Evolutionary conservation across 2,113 vertebrate genomes (phyloP), one percentile per base, ranked within the genome.

Genomic region (Bos javanicus): DNA sequence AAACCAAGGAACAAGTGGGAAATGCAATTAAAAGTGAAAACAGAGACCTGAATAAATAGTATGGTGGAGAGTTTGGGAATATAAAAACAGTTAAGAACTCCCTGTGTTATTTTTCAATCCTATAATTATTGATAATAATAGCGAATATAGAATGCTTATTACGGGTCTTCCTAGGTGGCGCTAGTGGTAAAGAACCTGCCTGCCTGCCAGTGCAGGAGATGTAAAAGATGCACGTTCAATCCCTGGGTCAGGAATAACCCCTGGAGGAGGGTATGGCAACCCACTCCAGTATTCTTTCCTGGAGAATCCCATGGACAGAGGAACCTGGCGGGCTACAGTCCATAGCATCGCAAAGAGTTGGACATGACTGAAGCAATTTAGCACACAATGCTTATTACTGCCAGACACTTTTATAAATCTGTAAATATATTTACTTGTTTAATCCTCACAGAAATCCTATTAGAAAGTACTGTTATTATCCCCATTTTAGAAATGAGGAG

Each of bases 1-100:
- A 95, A 96, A 95, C 30, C 50, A 91, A 94, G 14, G 82, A 95
- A 71, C 10, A 91, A 87, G 11, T 71, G 43, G 33, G 83, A 91
- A 94, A 95, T 50, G 36, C 30, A 83, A 91, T 60, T 84, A 91
- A 13, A 94, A 88, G 30, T 84, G 30, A 91, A 83, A 54, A 50
- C 50, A 87, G 23, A 36, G 56, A 84, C 39, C 57, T 85, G n/a
- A 84, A 64, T 96, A 96, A 71, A 84, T 71, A 88, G 25, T 8
- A 33, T 85, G 48, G 5, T 88, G 8, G 54, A 92, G 36, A 82
- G 23, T 83, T 64, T 71, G 81, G 14, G 13, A 11, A 48, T 86
- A 36, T 8, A 39, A 71, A 4, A 25, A 46, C 33, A 84, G 59
- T 71, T 39, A 60, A 89, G 50, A 80, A 62, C 14, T 81, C 10